phyloP scores from a whole-genome alignment of 2,113 vertebrate genomes.

The Zapus hudsonius region DNA sequence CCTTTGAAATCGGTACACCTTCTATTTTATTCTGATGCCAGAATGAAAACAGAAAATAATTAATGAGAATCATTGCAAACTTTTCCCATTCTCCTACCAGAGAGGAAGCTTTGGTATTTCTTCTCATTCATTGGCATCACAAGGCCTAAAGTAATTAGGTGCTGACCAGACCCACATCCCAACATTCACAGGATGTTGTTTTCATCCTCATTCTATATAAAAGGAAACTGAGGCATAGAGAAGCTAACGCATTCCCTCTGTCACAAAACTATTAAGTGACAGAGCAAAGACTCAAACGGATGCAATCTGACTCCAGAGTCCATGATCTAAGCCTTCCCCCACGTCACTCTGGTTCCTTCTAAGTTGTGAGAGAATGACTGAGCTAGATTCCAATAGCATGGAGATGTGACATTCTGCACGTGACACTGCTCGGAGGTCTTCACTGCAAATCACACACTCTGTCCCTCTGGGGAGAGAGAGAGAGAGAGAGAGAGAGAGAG shows the following conservation, averaged over 20 bases:
- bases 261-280: neutral
- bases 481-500: neutral
- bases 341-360: neutral
- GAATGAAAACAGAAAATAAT: neutral
- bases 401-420: neutral
- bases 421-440: neutral
- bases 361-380: neutral
- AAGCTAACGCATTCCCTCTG: neutral
- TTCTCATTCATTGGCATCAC: neutral
- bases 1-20: neutral
- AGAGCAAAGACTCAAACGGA: neutral
- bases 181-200: neutral
- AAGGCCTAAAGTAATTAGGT: neutral
- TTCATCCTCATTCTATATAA: neutral
- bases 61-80: neutral
- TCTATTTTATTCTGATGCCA: neutral
- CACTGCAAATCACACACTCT: neutral
- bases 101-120: neutral
- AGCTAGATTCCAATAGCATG: neutral
- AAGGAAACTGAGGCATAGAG: neutral
- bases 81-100: neutral
- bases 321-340: rapidly evolving
- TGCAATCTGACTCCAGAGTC: neutral
- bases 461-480: neutral
- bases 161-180: too few relatives aligned